Base-by-base conservation (phyloP, 1,140 invertebrate genomes). In the Meloidogyne exigua region DNA sequence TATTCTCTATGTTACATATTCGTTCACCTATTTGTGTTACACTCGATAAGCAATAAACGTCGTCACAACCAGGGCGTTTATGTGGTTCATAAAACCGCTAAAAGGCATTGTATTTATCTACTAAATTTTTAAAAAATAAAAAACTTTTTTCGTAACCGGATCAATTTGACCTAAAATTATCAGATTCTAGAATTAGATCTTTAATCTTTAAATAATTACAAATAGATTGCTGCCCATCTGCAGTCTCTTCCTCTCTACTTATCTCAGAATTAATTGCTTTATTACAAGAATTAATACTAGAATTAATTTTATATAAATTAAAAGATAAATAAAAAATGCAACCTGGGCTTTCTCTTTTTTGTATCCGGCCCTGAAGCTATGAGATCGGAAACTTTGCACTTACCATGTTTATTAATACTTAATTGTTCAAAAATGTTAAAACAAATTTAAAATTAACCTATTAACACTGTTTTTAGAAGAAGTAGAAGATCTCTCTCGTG, bases 21-120 rank as follows among this genome's bases (percentile, higher is more conserved):
- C 72, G 72, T 62, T 73, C 72, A 13, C 72, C 72, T 26, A 73
- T 73, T 73, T 73, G 72, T 9, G 72, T 73, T 9, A 73, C 36
- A 36, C 57, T 62, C 18, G 72, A 73, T 65, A 73, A 65, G 28
- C 72, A 73, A 73, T 73, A 73, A 25, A 26, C n/a, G 12, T 62
- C 72, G 18, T 21, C 57, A 21, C 72, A 73, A 12, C 57, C 72
- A 21, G 21, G 21, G 21, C 72, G 26, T 32, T 13, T 73, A 65
- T 73, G 72, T 13, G 72, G 72, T 12, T 73, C 72, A 32, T 73
- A 73, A 57, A 73, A 73, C 4, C 72, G 21, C 72, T 72, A 73
- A 73, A 28, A 0, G 10, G 7, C 26, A 73, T 36, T 36, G 25
- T 25, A 15, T 10, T 26, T n/a, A 13, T 11, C 1, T 23, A 39